A percentile compares a stretch with the other conserved stretches of the same genome.
Evolutionary conservation across 2,113 vertebrate genomes (phyloP).

Genomic region (Zapus hudsonius): DNA sequence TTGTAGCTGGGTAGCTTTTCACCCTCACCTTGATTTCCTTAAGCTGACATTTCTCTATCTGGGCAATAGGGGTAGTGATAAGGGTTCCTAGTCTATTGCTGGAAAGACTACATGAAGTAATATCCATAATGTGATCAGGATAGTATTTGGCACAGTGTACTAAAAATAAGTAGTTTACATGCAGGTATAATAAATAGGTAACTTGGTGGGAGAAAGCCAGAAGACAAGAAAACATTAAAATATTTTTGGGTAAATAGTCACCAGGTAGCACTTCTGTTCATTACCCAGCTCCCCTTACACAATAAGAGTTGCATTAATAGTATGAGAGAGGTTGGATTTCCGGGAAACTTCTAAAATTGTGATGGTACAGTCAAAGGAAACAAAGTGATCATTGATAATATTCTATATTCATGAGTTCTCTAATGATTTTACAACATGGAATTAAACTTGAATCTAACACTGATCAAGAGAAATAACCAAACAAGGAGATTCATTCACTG

Average conservation of each 20-base stretch:
- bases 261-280: background rate
- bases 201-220: background rate
- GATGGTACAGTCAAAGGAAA: background rate
- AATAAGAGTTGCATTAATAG: background rate
- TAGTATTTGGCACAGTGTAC: background rate
- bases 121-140: background rate
- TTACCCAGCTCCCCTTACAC: background rate
- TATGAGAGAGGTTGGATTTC: constrained; percentile 11
- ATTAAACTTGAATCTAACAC: background rate
- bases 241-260: background rate
- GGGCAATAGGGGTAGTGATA: background rate
- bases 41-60: background rate
- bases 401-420: background rate
- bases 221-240: constrained; percentile 4
- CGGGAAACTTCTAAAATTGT: background rate
- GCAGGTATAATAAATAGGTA: background rate
- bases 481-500: background rate
- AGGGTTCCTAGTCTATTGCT: background rate
- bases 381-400: constrained; percentile 18
- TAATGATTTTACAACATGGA: background rate
- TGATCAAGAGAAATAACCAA: background rate
- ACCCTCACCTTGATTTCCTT: background rate
- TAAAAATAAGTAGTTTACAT: background rate
- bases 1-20: background rate
- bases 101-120: background rate